Conservation (phyloP, 2,797 vertebrate species). For the Hirundo rustica region DNA sequence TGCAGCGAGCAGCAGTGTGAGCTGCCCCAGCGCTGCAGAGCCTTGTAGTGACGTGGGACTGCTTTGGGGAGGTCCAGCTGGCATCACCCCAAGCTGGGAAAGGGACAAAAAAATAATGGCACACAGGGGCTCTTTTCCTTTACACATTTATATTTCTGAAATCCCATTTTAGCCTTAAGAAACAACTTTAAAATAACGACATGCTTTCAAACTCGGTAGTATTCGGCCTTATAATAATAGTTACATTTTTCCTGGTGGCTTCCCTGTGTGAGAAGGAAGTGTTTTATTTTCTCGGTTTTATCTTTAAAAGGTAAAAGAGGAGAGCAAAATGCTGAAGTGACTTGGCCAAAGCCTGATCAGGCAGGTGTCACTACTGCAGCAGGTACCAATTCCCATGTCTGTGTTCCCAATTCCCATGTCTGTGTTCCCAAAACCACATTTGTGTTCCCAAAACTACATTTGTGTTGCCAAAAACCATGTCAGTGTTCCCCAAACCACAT, state of each 20-base stretch:
- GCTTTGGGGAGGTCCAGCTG: background rate
- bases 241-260: background rate
- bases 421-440: background rate
- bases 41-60: fast-evolving
- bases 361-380: background rate
- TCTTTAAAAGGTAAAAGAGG: background rate
- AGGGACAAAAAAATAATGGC: background rate
- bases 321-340: background rate
- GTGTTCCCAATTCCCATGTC: background rate
- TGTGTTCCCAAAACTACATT: background rate
- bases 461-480: background rate
- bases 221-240: background rate
- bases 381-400: background rate
- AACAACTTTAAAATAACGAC: background rate
- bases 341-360: background rate
- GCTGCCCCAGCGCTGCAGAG: fast-evolving
- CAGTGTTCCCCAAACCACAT: background rate
- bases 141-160: background rate
- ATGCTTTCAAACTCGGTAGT: background rate
- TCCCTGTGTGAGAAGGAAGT: background rate
- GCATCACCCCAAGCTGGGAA: background rate
- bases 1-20: background rate
- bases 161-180: background rate
- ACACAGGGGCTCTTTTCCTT: background rate
- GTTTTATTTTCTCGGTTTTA: background rate